These are phyloP conservation scores for Nilaparvata lugens DNA, from an alignment of 1,140 invertebrate genomes.

Conservation along the genomic window DNA sequence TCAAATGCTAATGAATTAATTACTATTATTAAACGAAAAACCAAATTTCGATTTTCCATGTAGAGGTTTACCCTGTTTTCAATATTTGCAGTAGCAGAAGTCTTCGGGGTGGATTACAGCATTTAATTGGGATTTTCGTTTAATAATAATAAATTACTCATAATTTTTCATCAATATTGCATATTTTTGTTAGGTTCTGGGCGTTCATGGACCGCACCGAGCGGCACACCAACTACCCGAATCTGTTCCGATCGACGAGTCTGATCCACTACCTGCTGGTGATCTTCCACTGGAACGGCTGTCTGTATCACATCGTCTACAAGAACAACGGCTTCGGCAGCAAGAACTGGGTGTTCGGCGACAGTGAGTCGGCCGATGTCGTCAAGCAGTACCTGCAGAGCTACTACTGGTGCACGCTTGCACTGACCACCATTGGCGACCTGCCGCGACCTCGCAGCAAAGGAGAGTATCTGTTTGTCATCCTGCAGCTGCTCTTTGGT, in stretches of 20 bases:
- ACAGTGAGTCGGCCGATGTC: constrained; percentile 72
- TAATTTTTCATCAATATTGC: too few species aligned
- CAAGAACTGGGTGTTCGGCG: constrained; percentile 81
- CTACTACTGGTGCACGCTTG: constrained; percentile 96
- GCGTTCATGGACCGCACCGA: constrained; percentile 97
- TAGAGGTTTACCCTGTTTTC: too few species aligned
- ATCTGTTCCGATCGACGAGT: constrained; percentile 85
- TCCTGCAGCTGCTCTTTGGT: constrained; percentile 80
- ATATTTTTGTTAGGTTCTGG: constrained; percentile 65
- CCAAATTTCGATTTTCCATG: too few species aligned
- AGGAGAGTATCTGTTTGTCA: constrained; percentile 84
- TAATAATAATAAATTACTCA: too few species aligned
- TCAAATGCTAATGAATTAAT: too few species aligned
- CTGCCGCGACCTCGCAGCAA: constrained; percentile 72
- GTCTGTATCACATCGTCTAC: constrained; percentile 92
- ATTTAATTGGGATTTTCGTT: too few species aligned
- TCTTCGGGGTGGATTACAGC: too few species aligned
- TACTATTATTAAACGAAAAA: too few species aligned
- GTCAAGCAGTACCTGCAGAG: constrained; percentile 93
- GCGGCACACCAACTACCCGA: constrained; percentile 97
- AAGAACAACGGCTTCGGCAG: constrained; percentile 89
- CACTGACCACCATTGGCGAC: constrained; percentile 82
- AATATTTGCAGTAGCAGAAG: too few species aligned
- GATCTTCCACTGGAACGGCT: constrained; percentile 99
- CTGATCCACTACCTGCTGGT: constrained; percentile 94